Evolutionary conservation across 2,888 invertebrate genomes (phyloP).

Genomic region (Synergus itoensis): DNA sequence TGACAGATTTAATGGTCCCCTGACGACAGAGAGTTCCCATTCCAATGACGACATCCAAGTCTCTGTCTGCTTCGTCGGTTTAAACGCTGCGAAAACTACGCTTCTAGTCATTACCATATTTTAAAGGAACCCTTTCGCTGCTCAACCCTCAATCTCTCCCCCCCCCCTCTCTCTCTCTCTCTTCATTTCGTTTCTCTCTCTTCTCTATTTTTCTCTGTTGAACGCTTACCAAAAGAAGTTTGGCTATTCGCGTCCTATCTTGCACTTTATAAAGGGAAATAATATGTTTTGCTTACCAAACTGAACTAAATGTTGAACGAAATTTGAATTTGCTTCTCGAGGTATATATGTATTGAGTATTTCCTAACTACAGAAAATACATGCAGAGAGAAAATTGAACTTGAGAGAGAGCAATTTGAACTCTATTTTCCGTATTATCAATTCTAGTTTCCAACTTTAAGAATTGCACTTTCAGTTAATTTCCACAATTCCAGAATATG

Average conservation of each 20-base stretch:
- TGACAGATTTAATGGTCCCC: constrained; percentile 57
- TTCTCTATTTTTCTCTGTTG: constrained; percentile 26
- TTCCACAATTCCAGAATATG: neutral
- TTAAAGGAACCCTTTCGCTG: constrained; percentile 3
- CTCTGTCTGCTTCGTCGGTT: constrained; percentile 43
- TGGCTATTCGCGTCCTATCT: constrained; percentile 24
- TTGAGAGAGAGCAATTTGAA: no score
- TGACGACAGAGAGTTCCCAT: constrained; percentile 47
- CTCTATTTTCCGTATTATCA: neutral
- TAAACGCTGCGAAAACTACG: constrained; percentile 45
- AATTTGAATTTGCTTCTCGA: constrained; percentile 13
- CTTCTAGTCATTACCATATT: constrained; percentile 33
- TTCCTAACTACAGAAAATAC: neutral
- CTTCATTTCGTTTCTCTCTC: neutral
- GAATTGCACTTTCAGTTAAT: constrained; percentile 7
- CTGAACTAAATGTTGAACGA: constrained; percentile 15
- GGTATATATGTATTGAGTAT: constrained; percentile 1
- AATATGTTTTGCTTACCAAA: constrained; percentile 28
- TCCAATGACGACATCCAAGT: constrained; percentile 49
- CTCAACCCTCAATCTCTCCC: neutral
- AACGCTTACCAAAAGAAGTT: constrained; percentile 17
- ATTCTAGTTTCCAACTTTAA: neutral
- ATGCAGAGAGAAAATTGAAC: neutral
- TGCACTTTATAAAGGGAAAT: constrained; percentile 35
- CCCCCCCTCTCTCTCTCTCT: neutral